Evolutionary conservation across 2,797 vertebrate genomes (phyloP).

Genomic region (Parotocinclus haroldoi): DNA sequence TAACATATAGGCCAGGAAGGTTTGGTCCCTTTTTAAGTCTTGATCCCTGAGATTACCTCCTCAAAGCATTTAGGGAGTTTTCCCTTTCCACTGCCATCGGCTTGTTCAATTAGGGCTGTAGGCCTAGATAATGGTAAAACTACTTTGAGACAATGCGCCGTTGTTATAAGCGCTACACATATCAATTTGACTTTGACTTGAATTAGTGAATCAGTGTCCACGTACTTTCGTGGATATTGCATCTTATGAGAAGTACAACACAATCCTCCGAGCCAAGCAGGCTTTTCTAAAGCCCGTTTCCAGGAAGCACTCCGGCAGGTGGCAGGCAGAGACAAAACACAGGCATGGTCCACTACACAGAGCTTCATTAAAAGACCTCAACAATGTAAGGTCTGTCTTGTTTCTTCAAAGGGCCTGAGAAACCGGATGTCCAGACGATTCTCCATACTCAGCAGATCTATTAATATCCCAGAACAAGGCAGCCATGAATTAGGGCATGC

Average conservation of each 20-base stretch:
- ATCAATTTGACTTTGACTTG: too few relatives aligned
- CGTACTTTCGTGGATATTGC: too few relatives aligned
- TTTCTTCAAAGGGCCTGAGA: constrained; percentile 31
- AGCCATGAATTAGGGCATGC: neutral
- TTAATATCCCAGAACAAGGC: constrained; percentile 47
- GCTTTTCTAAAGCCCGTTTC: constrained; percentile 3
- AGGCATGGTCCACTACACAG: constrained; percentile 11
- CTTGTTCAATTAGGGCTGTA: too few relatives aligned
- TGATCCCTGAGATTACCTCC: too few relatives aligned
- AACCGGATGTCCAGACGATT: constrained; percentile 42
- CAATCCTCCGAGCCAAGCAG: neutral
- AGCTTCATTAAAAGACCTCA: constrained; percentile 19
- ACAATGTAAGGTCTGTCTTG: constrained; percentile 31
- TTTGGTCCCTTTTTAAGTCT: too few relatives aligned
- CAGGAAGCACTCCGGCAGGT: constrained; percentile 30
- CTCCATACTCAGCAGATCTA: constrained; percentile 45
- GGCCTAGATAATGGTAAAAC: too few relatives aligned
- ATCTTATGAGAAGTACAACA: constrained; percentile 3
- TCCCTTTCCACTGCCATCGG: too few relatives aligned
- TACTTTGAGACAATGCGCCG: too few relatives aligned
- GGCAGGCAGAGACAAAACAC: constrained; percentile 36
- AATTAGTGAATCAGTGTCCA: too few relatives aligned
- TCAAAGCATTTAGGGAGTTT: too few relatives aligned
- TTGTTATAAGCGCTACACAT: too few relatives aligned
- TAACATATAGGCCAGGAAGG: too few relatives aligned